These are phyloP conservation scores for Paedocypris sp. DNA, from an alignment of 2,113 vertebrate genomes.

Conservation along the genomic window DNA sequence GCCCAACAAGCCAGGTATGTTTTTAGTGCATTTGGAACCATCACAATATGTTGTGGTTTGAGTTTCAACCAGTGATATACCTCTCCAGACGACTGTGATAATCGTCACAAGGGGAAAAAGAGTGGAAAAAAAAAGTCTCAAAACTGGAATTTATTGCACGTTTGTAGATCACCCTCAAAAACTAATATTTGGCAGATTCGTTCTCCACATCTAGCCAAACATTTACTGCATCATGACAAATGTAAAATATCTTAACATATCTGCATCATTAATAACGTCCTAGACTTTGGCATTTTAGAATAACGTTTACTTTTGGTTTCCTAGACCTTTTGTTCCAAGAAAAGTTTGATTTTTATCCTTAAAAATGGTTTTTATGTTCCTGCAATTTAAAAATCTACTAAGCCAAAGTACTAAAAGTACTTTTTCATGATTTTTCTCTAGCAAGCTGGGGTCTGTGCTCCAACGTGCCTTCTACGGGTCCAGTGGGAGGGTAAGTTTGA, in stretches of 20 bases:
- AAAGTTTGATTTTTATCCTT: background rate
- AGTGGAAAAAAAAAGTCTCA: background rate
- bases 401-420: no score
- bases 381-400: background rate
- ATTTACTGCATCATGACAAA: no score
- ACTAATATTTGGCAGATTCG: no score
- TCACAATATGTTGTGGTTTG: background rate
- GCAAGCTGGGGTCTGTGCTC: conserved; percentile 73
- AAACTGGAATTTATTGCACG: no score
- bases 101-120: background rate
- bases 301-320: no score
- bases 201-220: no score
- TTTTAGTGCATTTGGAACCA: conserved; percentile 9
- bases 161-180: background rate
- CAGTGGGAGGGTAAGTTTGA: conserved; percentile 67
- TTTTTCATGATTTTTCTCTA: conserved; percentile 16
- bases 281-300: no score
- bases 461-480: conserved; percentile 71
- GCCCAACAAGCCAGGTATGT: conserved; percentile 66
- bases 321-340: no score
- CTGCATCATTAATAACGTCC: no score
- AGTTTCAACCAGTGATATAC: background rate
- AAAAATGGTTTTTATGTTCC: no score
- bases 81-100: background rate
- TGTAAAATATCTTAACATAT: no score